These are phyloP conservation scores for Thamnophis sirtalis DNA, from an alignment of 2,113 vertebrate genomes.

Conservation along the genomic window DNA sequence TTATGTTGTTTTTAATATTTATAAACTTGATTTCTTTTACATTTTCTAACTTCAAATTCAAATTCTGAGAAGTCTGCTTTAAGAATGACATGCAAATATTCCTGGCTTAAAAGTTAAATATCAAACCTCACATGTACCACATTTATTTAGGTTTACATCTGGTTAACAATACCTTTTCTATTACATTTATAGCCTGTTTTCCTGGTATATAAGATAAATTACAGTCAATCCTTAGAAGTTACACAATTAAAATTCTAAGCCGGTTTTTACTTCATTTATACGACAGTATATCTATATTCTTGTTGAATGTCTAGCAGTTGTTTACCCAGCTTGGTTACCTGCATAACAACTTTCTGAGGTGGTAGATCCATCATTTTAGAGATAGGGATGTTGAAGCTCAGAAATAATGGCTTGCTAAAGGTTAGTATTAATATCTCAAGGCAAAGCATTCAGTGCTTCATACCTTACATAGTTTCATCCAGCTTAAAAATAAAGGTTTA, in stretches of 20 bases:
- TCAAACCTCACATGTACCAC: not conserved
- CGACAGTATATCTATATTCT: not conserved
- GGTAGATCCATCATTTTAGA: not conserved
- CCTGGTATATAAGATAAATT: not conserved
- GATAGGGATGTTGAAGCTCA: not conserved
- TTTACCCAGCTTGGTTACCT: not conserved
- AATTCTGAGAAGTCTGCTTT: not conserved
- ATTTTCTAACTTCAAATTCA: constrained; percentile 26
- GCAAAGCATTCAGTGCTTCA: not conserved
- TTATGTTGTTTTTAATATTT: constrained; percentile 12
- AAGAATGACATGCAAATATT: not conserved
- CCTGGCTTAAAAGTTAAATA: not conserved
- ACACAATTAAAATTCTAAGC: not conserved
- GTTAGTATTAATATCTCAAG: not conserved
- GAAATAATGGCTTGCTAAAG: not conserved
- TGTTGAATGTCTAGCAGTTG: not conserved
- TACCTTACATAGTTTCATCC: not conserved
- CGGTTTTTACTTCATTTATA: not conserved
- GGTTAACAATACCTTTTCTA: not conserved
- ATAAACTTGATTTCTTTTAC: constrained; percentile 27
- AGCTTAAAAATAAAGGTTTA: not conserved
- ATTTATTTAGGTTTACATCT: not conserved
- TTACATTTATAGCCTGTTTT: not conserved
- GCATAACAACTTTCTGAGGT: not conserved
- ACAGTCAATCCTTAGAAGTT: not conserved